These are phyloP conservation scores for Steromphala cineraria DNA, from an alignment of 2,888 invertebrate species.

Conservation along the genomic window DNA sequence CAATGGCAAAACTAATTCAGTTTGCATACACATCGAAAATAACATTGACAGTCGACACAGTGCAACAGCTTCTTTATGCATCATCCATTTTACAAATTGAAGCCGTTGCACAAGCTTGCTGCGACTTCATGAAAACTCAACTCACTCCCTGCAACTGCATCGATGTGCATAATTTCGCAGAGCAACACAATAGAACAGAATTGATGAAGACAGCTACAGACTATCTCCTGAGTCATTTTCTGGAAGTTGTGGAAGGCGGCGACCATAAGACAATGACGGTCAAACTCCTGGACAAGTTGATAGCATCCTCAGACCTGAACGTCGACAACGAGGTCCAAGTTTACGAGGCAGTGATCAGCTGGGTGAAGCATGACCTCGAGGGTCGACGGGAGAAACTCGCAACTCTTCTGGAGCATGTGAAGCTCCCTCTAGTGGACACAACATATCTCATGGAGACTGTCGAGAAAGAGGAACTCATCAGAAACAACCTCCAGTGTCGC, in stretches of 20 bases:
- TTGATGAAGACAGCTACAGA: constrained; percentile 70
- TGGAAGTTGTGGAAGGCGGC: constrained; percentile 65
- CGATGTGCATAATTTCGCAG: constrained; percentile 75
- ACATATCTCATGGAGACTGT: constrained; percentile 73
- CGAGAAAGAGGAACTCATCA: constrained; percentile 67
- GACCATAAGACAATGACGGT: constrained; percentile 69
- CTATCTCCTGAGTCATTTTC: constrained; percentile 71
- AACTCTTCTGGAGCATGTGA: constrained; percentile 69
- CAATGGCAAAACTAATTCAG: constrained; percentile 72
- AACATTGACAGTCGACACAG: constrained; percentile 73
- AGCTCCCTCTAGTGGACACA: constrained; percentile 73
- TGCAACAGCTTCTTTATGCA: constrained; percentile 76
- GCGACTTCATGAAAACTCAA: constrained; percentile 76
- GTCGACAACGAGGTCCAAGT: constrained; percentile 68
- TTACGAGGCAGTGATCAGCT: constrained; percentile 75
- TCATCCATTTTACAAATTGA: constrained; percentile 77
- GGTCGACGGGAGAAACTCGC: constrained; percentile 66
- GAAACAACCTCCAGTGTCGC: constrained; percentile 72
- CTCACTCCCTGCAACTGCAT: constrained; percentile 76
- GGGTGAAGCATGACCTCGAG: constrained; percentile 73
- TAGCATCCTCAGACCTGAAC: constrained; percentile 67
- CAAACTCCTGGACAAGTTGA: constrained; percentile 65
- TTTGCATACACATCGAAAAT: constrained; percentile 77
- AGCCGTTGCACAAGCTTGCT: constrained; percentile 75
- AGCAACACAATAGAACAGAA: constrained; percentile 73